phyloP scores from a whole-genome alignment of 2,113 vertebrate genomes.

The Eulacestoma nigropectus region DNA sequence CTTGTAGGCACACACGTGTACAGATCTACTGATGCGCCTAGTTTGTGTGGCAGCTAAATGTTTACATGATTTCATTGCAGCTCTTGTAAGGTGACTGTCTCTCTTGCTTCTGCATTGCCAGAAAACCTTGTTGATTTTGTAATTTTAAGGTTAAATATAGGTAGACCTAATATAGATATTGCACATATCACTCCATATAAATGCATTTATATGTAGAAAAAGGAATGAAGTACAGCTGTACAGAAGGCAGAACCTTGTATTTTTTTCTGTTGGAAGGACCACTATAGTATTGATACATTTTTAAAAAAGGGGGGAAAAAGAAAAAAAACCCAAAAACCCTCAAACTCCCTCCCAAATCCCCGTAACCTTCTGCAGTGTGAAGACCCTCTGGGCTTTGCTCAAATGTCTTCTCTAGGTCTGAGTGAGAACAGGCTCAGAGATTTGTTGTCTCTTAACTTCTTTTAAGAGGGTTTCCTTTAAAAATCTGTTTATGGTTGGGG shows the following conservation, averaged over 20 bases:
- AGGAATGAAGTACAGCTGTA: not conserved
- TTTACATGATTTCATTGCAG: not conserved
- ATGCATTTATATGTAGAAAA: not conserved
- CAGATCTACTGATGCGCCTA: not conserved
- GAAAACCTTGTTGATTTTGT: not conserved
- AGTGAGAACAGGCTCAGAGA: not conserved
- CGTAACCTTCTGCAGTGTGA: fast-evolving
- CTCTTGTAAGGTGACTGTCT: not conserved
- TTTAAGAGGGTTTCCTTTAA: conserved; percentile 57
- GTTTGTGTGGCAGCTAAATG: not conserved
- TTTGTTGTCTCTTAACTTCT: conserved; percentile 59
- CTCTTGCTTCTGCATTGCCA: not conserved
- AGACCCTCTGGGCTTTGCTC: not conserved
- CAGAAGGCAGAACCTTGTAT: not conserved
- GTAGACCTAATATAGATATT: not conserved
- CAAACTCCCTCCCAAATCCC: not conserved
- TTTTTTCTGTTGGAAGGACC: not conserved
- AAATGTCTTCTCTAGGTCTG: not conserved
- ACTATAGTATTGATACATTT: not conserved
- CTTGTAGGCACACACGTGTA: fast-evolving
- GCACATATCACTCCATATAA: not conserved
- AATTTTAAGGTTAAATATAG: not conserved
- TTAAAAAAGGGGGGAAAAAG: not conserved
- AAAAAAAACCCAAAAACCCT: not conserved
- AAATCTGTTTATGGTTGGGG: conserved; percentile 72